A percentile compares a stretch with the other conserved stretches of the same genome.
Evolutionary conservation across 2,797 vertebrate species (phyloP).

Genomic region (Cirrhinus mrigala): DNA sequence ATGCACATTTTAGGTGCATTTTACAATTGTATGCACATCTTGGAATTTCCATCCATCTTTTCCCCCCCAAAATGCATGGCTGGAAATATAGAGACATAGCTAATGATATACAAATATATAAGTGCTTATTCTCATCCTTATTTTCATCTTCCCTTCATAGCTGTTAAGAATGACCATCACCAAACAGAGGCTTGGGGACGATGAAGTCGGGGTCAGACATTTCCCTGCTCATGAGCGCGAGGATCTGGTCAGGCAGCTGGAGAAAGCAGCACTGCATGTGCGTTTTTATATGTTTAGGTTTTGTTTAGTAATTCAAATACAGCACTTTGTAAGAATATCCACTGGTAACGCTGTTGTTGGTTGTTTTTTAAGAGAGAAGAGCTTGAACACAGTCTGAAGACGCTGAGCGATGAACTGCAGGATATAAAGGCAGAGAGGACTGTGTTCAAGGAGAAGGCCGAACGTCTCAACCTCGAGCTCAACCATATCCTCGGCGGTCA

Average conservation of each 20-base stretch:
- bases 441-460: conserved; percentile 94
- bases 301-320: background rate
- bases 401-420: conserved; percentile 90
- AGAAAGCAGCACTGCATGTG: conserved; percentile 91
- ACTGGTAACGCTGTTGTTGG: background rate
- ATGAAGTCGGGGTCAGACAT: conserved; percentile 91
- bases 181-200: conserved; percentile 94
- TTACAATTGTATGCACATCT: background rate
- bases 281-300: background rate
- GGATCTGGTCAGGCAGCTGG: conserved; percentile 92
- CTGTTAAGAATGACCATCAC: conserved; percentile 98
- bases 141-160: conserved; percentile 69
- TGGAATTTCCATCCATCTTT: background rate
- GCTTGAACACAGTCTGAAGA: conserved; percentile 89
- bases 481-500: conserved; percentile 92
- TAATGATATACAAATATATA: background rate
- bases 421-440: conserved; percentile 90
- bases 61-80: background rate
- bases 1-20: background rate
- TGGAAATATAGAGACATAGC: background rate
- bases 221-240: conserved; percentile 96
- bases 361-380: conserved; percentile 82
- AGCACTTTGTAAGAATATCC: background rate
- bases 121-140: background rate
- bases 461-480: conserved; percentile 93